Evolutionary conservation across 2,797 vertebrate genomes (phyloP), one percentile per base, ranked within the genome.

Genomic region (Falco cherrug): DNA sequence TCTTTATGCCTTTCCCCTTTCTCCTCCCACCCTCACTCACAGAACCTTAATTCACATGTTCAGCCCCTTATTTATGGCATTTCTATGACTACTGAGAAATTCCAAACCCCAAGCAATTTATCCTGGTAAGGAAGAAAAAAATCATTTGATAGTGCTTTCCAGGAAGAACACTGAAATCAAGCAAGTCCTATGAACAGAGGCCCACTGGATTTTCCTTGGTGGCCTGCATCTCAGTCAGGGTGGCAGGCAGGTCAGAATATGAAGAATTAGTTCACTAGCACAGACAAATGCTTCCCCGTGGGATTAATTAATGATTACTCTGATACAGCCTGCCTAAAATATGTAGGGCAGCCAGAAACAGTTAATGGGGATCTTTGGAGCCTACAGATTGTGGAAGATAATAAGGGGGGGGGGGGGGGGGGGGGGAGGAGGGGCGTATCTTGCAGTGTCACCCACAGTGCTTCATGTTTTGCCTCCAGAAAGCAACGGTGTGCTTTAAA

Each of bases 281-380:
- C 70, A 92, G 63, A 84, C 57, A 43, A 96, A 43, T 67, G 73
- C 39, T 96, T 94, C 90, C 94, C 78, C 65, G 56, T 64, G 87
- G 85, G 93, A 96, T 95, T 94, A 96, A 95, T 96, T 90, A 96
- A 89, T 63, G 67, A 95, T 77, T 11, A 1, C 67, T 83, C 48
- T 56, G 37, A 74, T 95, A 60, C 0, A 0, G 79, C 47, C 54
- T 80, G 86, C 84, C 59, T 90, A 48, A 77, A 64, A 54, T 71
- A 91, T 89, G 37, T 83, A 93, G 90, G 76, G 39, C 96, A 96
- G 60, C 29, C 61, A 84, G 21, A 82, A 33, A 56, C 24, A 96
- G 59, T 84, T 87, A 92, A 90, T 10, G 24, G 51, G 37, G 60
- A 87, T 91, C 83, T 82, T 22, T n/a, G 43, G 78, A 79, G 45